Evolutionary conservation across 30 jellyfish, hydroid and myxozoan genomes (phyloP).

Genomic region (Mastigias papua): DNA sequence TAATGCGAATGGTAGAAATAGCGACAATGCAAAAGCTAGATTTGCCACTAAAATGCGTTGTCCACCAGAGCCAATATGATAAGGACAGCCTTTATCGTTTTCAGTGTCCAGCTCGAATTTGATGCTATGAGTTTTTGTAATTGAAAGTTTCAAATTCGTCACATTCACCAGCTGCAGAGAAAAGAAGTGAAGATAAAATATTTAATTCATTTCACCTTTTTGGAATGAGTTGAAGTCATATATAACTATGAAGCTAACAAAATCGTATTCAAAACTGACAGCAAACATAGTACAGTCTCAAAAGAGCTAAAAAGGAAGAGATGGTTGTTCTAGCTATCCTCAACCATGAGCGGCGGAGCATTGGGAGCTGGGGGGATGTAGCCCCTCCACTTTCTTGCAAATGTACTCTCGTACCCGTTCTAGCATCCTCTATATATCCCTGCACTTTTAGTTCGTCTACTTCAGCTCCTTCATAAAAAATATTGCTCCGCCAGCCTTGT

Average conservation of each 20-base stretch:
- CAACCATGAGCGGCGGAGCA: too few relatives aligned
- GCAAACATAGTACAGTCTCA: not conserved
- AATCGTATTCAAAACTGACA: not conserved
- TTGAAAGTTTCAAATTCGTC: constrained; percentile 32
- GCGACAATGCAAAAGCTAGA: not conserved
- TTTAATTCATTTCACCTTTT: not conserved
- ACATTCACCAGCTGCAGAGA: constrained; percentile 24
- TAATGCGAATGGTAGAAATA: not conserved
- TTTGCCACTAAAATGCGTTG: not conserved
- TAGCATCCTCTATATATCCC: too few relatives aligned
- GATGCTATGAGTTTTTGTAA: constrained; percentile 38
- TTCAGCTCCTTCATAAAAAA: too few relatives aligned
- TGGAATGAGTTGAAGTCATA: too few relatives aligned
- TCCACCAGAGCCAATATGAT: constrained; percentile 20
- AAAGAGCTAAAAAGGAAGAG: not conserved
- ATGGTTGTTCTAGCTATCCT: too few relatives aligned
- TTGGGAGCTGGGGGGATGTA: too few relatives aligned
- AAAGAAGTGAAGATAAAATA: not conserved
- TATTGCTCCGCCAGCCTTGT: too few relatives aligned
- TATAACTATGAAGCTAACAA: not conserved
- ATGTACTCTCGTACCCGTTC: too few relatives aligned
- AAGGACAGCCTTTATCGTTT: constrained; percentile 44
- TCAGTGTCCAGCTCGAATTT: constrained; percentile 31
- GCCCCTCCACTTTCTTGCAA: too few relatives aligned
- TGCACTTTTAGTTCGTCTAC: too few relatives aligned